These are phyloP conservation scores for Myotis daubentonii DNA, from an alignment of 2,797 vertebrate species.

Conservation along the genomic window DNA sequence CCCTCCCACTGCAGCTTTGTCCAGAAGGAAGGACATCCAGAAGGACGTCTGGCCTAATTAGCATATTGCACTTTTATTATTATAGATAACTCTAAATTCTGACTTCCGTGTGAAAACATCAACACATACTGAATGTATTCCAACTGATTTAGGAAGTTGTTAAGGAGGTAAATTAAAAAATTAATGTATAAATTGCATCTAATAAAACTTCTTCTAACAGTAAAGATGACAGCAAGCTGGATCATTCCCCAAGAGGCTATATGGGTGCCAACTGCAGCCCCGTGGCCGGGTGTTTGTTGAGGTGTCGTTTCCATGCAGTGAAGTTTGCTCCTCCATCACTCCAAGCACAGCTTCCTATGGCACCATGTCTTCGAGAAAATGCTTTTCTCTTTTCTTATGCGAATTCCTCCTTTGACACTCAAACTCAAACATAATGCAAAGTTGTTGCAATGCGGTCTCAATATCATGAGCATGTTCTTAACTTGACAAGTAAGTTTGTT, in stretches of 20 bases:
- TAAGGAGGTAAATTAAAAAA: neutral
- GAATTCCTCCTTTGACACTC: neutral
- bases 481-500: neutral
- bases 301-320: too few relatives aligned
- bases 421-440: neutral
- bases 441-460: neutral
- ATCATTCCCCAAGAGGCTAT: neutral
- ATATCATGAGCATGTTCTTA: neutral
- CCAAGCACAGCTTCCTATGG: accelerated
- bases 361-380: neutral
- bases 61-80: too few relatives aligned
- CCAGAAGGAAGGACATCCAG: too few relatives aligned
- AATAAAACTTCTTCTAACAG: neutral
- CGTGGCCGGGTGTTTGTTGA: neutral
- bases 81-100: neutral
- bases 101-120: neutral
- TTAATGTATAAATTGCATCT: neutral
- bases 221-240: neutral
- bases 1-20: too few relatives aligned
- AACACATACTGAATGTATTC: neutral
- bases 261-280: neutral
- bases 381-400: neutral
- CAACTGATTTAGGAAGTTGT: neutral
- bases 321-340: neutral
- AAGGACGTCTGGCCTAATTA: too few relatives aligned